These are phyloP conservation scores for Aphyosemion australe DNA, from an alignment of 2,113 vertebrate species.

Conservation along the genomic window DNA sequence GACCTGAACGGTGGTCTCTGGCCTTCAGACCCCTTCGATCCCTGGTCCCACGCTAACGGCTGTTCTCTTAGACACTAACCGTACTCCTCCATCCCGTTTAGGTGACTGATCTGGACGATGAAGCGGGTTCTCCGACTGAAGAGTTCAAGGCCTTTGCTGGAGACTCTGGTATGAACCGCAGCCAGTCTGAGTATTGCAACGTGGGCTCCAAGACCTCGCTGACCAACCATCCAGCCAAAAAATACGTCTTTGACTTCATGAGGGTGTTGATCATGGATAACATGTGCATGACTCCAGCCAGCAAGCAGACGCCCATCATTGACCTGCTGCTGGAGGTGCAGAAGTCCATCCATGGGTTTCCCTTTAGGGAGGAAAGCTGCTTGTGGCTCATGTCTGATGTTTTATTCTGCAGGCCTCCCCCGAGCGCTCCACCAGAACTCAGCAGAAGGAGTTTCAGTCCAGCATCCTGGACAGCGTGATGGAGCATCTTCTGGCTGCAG, in stretches of 20 bases:
- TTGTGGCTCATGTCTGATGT: background rate
- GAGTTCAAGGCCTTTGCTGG: conserved; percentile 94
- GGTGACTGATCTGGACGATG: conserved; percentile 96
- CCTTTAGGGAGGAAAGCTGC: no score
- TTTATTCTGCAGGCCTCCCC: conserved; percentile 86
- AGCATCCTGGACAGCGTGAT: conserved; percentile 96
- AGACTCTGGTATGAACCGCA: conserved; percentile 97
- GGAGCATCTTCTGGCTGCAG: conserved; percentile 96
- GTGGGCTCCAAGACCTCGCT: conserved; percentile 97
- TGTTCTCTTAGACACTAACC: no score
- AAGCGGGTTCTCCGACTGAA: conserved; percentile 93
- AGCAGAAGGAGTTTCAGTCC: conserved; percentile 99
- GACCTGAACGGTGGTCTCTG: no score
- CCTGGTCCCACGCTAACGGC: no score
- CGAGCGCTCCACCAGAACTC: conserved; percentile 95
- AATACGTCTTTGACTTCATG: conserved; percentile 99
- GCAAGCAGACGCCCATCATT: conserved; percentile 94
- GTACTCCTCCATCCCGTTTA: conserved; percentile 32
- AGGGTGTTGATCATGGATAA: conserved; percentile 98
- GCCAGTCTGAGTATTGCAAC: conserved; percentile 97
- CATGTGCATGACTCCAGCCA: conserved; percentile 92
- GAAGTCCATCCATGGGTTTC: background rate
- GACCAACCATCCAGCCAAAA: conserved; percentile 97
- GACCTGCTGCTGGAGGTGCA: conserved; percentile 95
- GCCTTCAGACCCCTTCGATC: no score